phyloP scores from a whole-genome alignment of 2,797 vertebrate genomes.

The Acrossocheilus fasciatus region DNA sequence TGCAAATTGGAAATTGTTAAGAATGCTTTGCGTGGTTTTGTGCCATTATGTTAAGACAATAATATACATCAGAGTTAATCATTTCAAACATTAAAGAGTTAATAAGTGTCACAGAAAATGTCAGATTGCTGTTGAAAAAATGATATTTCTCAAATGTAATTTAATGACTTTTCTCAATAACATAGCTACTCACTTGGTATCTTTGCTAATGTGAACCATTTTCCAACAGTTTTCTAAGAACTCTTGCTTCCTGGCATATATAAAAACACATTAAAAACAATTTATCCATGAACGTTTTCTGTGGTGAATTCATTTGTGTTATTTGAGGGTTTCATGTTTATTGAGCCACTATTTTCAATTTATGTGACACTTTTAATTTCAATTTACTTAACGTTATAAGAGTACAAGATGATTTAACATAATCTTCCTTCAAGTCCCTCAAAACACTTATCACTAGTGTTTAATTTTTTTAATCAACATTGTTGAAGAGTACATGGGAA shows the following conservation, averaged over 20 bases:
- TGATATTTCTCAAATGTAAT: neutral
- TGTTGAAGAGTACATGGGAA: neutral
- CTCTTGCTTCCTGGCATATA: neutral
- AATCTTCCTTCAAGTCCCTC: no score
- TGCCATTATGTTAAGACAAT: conserved; percentile 9
- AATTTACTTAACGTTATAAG: neutral
- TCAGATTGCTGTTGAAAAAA: neutral
- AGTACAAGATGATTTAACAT: no score
- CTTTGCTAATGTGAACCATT: neutral
- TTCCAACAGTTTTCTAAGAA: conserved; percentile 3
- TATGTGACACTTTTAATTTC: neutral
- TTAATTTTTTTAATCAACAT: no score
- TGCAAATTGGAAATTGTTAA: neutral
- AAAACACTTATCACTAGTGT: no score
- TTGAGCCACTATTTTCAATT: neutral
- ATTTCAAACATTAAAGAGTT: neutral
- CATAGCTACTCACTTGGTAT: neutral
- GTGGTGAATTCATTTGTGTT: neutral
- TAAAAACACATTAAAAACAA: neutral
- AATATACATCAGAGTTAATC: neutral
- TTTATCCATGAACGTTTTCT: neutral
- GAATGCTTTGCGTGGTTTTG: neutral
- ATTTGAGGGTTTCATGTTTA: neutral
- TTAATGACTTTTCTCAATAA: neutral
- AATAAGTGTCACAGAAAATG: neutral